Conservation (phyloP, 2,113 vertebrate genomes). For the Hydrochoerus hydrochaeris region DNA sequence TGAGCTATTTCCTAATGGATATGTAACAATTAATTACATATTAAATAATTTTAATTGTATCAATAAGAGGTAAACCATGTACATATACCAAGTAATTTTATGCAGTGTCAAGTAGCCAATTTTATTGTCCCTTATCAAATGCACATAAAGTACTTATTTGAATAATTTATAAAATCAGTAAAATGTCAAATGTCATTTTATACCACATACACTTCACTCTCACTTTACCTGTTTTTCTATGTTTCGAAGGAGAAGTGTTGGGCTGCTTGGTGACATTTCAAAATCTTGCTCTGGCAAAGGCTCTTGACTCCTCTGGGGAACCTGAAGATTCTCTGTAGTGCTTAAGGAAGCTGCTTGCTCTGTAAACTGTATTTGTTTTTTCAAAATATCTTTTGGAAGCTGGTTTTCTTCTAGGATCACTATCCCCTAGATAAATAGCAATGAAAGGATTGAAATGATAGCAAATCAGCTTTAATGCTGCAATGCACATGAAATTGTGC, state of each 20-base stretch:
- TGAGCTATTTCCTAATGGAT: background rate
- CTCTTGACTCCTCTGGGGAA: constrained; percentile 84
- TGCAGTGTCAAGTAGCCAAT: constrained; percentile 62
- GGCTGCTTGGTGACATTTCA: constrained; percentile 94
- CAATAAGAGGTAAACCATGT: background rate
- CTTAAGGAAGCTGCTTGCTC: constrained; percentile 88
- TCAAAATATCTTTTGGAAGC: constrained; percentile 89
- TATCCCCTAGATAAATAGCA: constrained; percentile 88
- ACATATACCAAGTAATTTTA: background rate
- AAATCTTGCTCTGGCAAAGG: constrained; percentile 88
- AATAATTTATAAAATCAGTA: constrained; percentile 19
- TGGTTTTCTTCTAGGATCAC: constrained; percentile 92
- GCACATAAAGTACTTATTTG: constrained; percentile 12
- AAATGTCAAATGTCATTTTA: constrained; percentile 59
- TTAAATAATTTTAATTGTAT: constrained; percentile 38
- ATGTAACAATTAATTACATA: background rate
- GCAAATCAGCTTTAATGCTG: constrained; percentile 70
- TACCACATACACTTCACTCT: background rate
- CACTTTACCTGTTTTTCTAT: constrained; percentile 95
- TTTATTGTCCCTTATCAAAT: constrained; percentile 6
- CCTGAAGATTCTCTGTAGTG: constrained; percentile 83
- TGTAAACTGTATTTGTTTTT: constrained; percentile 89
- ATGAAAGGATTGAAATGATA: constrained; percentile 81
- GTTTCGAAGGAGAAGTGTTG: constrained; percentile 93
- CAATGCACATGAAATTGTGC: constrained; percentile 49